phyloP scores from a whole-genome alignment of 2,797 vertebrate genomes.

The Peromyscus melanophrys region DNA sequence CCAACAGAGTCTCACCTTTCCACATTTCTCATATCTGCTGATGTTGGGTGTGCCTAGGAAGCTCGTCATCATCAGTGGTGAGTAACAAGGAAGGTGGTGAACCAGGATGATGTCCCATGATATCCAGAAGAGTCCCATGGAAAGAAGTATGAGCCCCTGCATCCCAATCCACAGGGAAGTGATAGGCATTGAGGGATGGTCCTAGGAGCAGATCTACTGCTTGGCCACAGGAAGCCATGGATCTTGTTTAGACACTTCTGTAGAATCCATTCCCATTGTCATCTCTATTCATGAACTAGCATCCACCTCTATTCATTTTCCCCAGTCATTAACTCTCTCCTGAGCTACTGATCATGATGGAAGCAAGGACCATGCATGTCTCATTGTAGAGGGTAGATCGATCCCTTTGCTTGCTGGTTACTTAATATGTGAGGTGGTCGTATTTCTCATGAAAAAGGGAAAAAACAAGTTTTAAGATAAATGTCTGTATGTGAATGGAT shows the following conservation, averaged over 20 bases:
- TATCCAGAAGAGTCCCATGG: rapidly evolving
- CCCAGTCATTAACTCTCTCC: background rate
- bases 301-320: background rate
- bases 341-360: background rate
- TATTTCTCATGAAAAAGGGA: background rate
- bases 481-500: background rate
- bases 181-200: background rate
- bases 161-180: background rate
- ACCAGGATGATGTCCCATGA: no score
- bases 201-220: background rate
- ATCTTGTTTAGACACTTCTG: background rate
- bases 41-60: background rate
- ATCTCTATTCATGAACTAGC: background rate
- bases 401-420: background rate
- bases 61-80: rapidly evolving
- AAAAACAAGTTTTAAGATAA: background rate
- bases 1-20: no score
- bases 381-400: background rate
- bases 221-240: rapidly evolving
- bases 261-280: background rate
- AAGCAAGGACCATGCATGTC: background rate
- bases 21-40: background rate
- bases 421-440: background rate
- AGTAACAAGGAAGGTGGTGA: background rate
- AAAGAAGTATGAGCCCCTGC: background rate